Conservation (phyloP, 23 tunicate genomes). For the Halocynthia roretzi region DNA sequence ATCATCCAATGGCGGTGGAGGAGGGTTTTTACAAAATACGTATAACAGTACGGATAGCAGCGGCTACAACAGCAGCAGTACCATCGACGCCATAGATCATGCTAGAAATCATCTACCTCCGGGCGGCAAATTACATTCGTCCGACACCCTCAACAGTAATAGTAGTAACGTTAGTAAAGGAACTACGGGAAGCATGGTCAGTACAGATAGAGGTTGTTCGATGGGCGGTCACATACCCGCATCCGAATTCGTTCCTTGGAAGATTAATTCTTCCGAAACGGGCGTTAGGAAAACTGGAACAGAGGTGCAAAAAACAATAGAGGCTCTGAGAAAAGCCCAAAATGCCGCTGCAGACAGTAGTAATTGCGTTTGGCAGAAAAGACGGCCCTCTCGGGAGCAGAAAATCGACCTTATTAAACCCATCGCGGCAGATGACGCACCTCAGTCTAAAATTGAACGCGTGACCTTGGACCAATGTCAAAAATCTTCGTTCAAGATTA, state of each 20-base stretch:
- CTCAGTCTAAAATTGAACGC: background rate
- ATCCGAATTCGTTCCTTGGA: slow-evolving; percentile 44
- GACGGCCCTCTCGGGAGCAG: slow-evolving; percentile 24
- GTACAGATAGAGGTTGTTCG: slow-evolving; percentile 26
- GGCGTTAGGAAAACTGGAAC: slow-evolving; percentile 28
- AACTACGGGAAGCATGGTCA: slow-evolving; percentile 12
- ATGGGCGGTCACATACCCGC: slow-evolving; percentile 41
- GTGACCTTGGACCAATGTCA: slow-evolving; percentile 15
- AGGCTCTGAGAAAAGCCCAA: slow-evolving; percentile 14
- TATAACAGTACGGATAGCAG: slow-evolving; percentile 94
- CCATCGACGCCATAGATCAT: slow-evolving; percentile 74
- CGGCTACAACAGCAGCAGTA: slow-evolving; percentile 91
- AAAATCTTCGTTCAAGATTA: slow-evolving; percentile 16
- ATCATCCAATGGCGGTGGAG: slow-evolving; percentile 51
- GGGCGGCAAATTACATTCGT: background rate
- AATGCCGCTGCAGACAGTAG: background rate
- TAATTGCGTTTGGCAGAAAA: slow-evolving; percentile 9
- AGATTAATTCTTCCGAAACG: background rate
- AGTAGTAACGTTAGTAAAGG: slow-evolving; percentile 10
- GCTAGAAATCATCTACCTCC: slow-evolving; percentile 9
- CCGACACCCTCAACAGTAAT: slow-evolving; percentile 24
- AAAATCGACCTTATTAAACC: background rate
- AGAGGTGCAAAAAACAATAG: slow-evolving; percentile 38
- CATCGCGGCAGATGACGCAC: background rate
- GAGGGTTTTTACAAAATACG: slow-evolving; percentile 59